phyloP scores from a whole-genome alignment of 2,797 vertebrate species.

The Neosilurus hyrtlii region DNA sequence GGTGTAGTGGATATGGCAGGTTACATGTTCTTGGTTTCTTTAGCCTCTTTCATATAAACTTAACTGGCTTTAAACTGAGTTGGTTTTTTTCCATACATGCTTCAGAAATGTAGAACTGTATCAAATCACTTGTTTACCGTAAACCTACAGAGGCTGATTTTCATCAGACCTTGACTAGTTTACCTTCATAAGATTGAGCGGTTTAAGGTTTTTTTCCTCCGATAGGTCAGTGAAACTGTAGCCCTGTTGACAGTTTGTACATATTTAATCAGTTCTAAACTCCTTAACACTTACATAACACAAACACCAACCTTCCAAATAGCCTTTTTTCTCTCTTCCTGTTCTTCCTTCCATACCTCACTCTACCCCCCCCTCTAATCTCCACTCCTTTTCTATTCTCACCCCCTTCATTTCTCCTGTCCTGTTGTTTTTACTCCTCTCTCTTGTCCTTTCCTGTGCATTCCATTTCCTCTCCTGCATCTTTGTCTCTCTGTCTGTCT shows the following conservation, averaged over 20 bases:
- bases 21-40: neutral
- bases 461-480: conserved; percentile 56
- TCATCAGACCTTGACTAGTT: neutral
- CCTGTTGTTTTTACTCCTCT: conserved; percentile 53
- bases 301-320: conserved; percentile 74
- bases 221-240: neutral
- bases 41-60: conserved; percentile 14
- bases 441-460: conserved; percentile 58
- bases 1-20: neutral
- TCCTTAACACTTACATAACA: conserved; percentile 55
- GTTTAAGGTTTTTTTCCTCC: neutral
- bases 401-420: conserved; percentile 48
- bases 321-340: conserved; percentile 72
- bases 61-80: conserved; percentile 5
- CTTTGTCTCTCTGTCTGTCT: conserved; percentile 40
- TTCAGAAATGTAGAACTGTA: conserved; percentile 13
- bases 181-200: neutral
- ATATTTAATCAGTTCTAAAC: conserved; percentile 69
- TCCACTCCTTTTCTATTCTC: conserved; percentile 32
- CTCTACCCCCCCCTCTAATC: conserved; percentile 16
- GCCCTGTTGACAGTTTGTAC: conserved; percentile 50
- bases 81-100: neutral
- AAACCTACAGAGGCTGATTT: neutral
- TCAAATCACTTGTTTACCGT: neutral
- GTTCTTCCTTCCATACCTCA: conserved; percentile 12